Evolutionary conservation across 2,888 invertebrate species (phyloP).

Genomic region (Phorcus lineatus): DNA sequence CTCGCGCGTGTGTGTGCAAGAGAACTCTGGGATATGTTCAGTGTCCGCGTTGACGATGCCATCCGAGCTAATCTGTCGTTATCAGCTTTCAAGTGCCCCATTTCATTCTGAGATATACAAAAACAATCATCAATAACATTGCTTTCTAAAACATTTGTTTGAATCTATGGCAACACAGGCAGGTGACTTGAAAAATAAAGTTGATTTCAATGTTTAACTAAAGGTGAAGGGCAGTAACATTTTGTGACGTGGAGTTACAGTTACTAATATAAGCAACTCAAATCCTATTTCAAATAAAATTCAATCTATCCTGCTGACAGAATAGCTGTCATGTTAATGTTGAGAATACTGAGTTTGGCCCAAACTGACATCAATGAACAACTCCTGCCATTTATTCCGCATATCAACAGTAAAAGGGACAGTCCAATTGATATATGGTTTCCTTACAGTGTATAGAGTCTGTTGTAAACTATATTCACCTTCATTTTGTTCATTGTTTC

Average conservation of each 20-base stretch:
- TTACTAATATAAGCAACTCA: no score
- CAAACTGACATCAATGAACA: neutral
- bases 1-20: constrained; percentile 60
- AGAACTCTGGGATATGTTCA: constrained; percentile 63
- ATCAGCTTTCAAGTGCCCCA: constrained; percentile 96
- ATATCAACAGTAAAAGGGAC: neutral
- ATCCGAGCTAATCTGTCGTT: constrained; percentile 94
- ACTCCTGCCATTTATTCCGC: neutral
- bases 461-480: constrained; percentile 78
- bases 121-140: no score
- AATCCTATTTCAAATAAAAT: no score
- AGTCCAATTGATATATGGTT: neutral
- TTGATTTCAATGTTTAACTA: no score
- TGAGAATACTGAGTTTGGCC: no score
- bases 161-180: no score
- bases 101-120: constrained; percentile 85
- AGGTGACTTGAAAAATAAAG: no score
- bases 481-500: constrained; percentile 98
- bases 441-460: neutral
- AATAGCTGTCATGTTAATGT: no score
- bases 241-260: no score
- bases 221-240: no score
- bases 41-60: constrained; percentile 51
- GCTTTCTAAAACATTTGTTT: no score
- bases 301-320: no score